Base-by-base conservation (phyloP, 2,888 invertebrate genomes). In the Synergus itoensis region DNA sequence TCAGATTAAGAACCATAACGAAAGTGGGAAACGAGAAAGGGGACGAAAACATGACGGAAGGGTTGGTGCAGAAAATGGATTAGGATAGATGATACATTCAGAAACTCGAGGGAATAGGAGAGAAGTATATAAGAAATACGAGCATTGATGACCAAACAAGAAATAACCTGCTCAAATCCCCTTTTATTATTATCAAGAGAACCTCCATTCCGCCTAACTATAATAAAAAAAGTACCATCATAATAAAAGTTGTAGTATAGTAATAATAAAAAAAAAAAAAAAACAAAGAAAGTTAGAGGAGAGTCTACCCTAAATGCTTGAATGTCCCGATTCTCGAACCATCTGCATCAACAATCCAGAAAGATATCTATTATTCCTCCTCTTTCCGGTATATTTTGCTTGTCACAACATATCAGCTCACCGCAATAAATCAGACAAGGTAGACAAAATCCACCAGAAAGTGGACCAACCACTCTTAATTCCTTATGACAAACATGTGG, bases 51-150 rank as follows among this genome's bases (percentile, higher is more conserved):
- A 73, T 73, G 48, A 53, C 53, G 69, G 53, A 73, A 73, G 73
- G 73, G 73, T 73, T 73, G 73, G 16, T 53, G 48, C 53, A n/a
- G 73, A 53, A 73, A 73, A 53, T 73, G 53, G 73, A 73, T 73
- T 73, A 73, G 73, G 73, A 73, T 73, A 48, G 73, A 73, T 73
- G 73, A 45, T 73, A 53, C 73, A 73, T 73, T 73, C 48, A 73
- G 53, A 53, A 53, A 53, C 73, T 73, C 73, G 36, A 16, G 73
- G 73, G 73, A 73, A 73, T 73, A 73, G 9, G 1, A 8, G 28
- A 14, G 21, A 28, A 45, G 45, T 28, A 40, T 48, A 73, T 48
- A 53, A 53, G 53, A 73, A 73, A 21, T 48, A 21, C 16, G 36
- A 73, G 48, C 53, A 73, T 36, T 73, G 73, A 53, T 73, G 73